Percentiles rank a stretch among this genome's conserved stretches.
Conservation (phyloP, 2,113 vertebrate species). For the Psophia crepitans region DNA sequence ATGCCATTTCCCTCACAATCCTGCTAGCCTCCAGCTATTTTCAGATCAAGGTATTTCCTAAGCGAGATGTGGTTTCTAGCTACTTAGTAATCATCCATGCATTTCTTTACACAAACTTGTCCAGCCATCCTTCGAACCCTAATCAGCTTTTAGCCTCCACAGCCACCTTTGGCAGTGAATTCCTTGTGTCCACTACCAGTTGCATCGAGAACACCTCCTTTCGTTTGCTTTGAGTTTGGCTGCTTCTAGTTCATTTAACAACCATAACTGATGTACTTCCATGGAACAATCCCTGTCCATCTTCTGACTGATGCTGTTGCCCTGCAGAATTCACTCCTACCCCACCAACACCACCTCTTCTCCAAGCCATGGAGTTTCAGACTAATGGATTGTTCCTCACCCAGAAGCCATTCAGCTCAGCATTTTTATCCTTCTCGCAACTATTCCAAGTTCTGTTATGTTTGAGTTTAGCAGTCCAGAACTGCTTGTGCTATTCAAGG, state of each 20-base stretch:
- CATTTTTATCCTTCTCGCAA: background rate
- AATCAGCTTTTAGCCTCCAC: background rate
- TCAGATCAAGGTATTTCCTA: slow-evolving; percentile 49
- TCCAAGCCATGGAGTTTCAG: background rate
- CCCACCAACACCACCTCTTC: background rate
- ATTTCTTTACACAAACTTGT: slow-evolving; percentile 43
- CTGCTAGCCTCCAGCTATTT: slow-evolving; percentile 48
- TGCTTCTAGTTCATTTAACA: background rate
- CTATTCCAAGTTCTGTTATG: background rate
- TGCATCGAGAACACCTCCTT: background rate
- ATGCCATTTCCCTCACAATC: background rate
- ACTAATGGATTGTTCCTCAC: background rate
- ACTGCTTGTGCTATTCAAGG: background rate
- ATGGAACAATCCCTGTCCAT: background rate
- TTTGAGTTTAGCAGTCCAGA: background rate
- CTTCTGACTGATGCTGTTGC: background rate
- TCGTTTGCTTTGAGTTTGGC: background rate
- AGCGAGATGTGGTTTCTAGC: slow-evolving; percentile 33
- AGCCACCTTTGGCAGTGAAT: background rate
- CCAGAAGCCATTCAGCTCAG: background rate
- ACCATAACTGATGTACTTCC: background rate
- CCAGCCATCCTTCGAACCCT: slow-evolving; percentile 36
- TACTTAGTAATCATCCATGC: background rate
- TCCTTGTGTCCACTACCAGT: slow-evolving; percentile 1
- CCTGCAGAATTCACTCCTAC: background rate